Evolutionary conservation across 2,113 vertebrate species (phyloP).

Genomic region (Tenrec ecaudatus): DNA sequence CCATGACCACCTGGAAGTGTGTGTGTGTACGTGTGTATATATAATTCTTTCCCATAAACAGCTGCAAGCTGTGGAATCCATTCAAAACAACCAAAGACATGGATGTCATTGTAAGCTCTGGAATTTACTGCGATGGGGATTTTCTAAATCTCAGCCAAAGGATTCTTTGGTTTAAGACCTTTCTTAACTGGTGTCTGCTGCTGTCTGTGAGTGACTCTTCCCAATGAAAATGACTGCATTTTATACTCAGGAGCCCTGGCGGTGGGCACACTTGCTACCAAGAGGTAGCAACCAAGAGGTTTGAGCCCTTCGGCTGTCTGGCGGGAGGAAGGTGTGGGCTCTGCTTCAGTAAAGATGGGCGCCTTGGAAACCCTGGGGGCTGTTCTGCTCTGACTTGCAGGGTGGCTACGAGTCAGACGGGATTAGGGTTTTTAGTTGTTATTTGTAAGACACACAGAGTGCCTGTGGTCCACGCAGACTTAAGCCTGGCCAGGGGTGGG

Average conservation of each 20-base stretch:
- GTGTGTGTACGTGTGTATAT: too few relatives aligned
- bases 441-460: too few relatives aligned
- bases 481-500: too few relatives aligned
- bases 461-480: too few relatives aligned
- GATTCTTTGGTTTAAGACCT: fast-evolving
- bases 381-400: neutral
- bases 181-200: neutral
- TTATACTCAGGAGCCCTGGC: neutral
- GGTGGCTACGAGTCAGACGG: too few relatives aligned
- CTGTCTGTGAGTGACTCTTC: neutral
- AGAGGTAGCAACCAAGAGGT: neutral
- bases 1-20: fast-evolving
- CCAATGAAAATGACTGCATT: neutral
- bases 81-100: neutral
- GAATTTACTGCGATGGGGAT: too few relatives aligned
- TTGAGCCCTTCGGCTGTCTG: neutral
- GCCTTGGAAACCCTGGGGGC: neutral
- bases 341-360: neutral
- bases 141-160: neutral
- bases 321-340: neutral
- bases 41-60: neutral
- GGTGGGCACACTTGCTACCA: neutral
- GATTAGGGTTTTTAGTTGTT: neutral
- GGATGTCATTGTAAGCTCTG: fast-evolving
- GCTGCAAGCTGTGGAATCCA: fast-evolving